Evolutionary conservation across 2,888 invertebrate species (phyloP), one percentile per base, ranked within the genome.

Genomic region (Aelia acuminata): DNA sequence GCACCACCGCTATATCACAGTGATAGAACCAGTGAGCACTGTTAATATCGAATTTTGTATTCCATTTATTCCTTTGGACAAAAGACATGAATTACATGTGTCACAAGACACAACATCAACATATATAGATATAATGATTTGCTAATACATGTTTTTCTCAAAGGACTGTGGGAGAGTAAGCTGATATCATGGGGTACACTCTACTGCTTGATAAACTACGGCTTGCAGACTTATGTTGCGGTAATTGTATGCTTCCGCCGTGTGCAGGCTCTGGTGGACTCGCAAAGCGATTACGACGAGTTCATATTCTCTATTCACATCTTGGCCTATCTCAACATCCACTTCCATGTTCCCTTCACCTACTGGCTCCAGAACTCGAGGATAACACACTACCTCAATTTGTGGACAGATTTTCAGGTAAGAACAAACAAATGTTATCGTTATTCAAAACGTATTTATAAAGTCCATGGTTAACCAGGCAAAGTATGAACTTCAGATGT

Each of bases 361-460:
- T 89, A 70, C 80, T 89, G 89, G 89, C 43, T 87, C 20, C 88
- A 89, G 31, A 87, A 87, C 5, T 63, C 50, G 0, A 63, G 87
- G 53, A 84, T 89, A 15, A 80, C 89, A 11, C 47, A 87, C 63
- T 89, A 89, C 43, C 87, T 89, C 18, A 89, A 89, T 75, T 70
- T 63, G 22, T 89, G 89, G 89, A 86, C 75, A n/a, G 53, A 75
- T 15, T 89, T 89, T 50, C 87, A 89, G 88, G 89, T 89, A 86
- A 35, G 18, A 11, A n/a, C n/a, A n/a, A n/a, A n/a, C n/a, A n/a
- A n/a, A n/a, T n/a, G n/a, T n/a, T n/a, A n/a, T n/a, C n/a, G n/a
- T n/a, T n/a, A n/a, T n/a, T n/a, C n/a, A n/a, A n/a, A n/a, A n/a
- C n/a, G n/a, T n/a, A n/a, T n/a, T n/a, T n/a, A n/a, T n/a, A n/a